Evolutionary conservation across 2,113 vertebrate species (phyloP).

Genomic region (Canis aureus): DNA sequence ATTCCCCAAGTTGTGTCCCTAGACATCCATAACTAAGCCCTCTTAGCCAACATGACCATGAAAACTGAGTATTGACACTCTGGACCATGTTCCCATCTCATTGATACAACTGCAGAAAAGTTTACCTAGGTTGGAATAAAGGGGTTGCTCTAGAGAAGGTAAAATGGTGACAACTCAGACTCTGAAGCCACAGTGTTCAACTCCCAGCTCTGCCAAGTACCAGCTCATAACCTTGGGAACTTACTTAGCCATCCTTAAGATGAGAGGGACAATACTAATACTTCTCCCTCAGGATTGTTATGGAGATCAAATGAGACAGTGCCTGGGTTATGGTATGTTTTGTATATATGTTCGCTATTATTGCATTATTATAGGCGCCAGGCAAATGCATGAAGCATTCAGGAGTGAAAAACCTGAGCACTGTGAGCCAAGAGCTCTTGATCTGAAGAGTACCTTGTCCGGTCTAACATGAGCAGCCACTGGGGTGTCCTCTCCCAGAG

Average conservation of each 20-base stretch:
- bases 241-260: not conserved
- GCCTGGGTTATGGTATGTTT: not conserved
- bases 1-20: not conserved
- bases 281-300: not conserved
- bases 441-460: not conserved
- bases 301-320: not conserved
- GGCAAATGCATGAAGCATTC: not conserved
- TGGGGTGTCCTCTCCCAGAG: not conserved
- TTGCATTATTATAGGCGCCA: not conserved
- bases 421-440: not conserved
- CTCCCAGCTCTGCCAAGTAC: not conserved
- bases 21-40: not conserved
- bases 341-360: not conserved
- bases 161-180: not conserved
- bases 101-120: not conserved
- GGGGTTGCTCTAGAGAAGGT: not conserved
- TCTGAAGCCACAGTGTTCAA: not conserved
- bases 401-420: not conserved
- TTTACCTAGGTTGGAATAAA: not conserved
- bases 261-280: not conserved
- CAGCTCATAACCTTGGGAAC: not conserved
- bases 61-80: not conserved
- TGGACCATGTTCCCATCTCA: not conserved
- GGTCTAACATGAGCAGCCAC: not conserved
- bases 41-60: not conserved